Evolutionary conservation across 2,888 invertebrate species (phyloP).

Genomic region (Drosophila falleni): DNA sequence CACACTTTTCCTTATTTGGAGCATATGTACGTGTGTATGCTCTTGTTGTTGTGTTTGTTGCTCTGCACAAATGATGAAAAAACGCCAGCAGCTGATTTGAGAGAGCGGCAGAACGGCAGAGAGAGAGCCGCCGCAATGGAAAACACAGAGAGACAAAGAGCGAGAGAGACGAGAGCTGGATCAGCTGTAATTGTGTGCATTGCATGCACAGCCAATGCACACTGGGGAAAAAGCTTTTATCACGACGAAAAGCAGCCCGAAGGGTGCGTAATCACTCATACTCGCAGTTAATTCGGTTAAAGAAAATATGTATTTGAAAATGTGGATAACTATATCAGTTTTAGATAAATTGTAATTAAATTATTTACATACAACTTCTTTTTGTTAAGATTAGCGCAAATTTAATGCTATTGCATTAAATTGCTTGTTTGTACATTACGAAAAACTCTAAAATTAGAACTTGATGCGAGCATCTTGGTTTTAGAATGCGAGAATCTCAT

Average conservation of each 20-base stretch:
- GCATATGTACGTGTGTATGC: not conserved
- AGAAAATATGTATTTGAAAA: not conserved
- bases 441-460: constrained; percentile 4
- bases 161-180: constrained; percentile 1
- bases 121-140: not conserved
- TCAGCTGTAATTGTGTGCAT: constrained; percentile 16
- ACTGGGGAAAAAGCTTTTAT: not conserved
- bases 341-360: not conserved
- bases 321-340: not conserved
- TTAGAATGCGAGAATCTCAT: not conserved
- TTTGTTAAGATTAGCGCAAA: not conserved
- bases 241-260: not conserved
- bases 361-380: not conserved
- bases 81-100: constrained; percentile 28
- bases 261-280: too few relatives aligned
- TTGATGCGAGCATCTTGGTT: not conserved
- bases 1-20: constrained; percentile 14
- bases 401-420: too few relatives aligned
- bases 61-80: constrained; percentile 13
- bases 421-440: not conserved
- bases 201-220: not conserved
- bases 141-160: constrained; percentile 4
- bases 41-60: constrained; percentile 4
- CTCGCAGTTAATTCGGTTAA: too few relatives aligned
- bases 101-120: not conserved